Conservation (phyloP, 2,888 invertebrate genomes). For the Sipha maydis region DNA sequence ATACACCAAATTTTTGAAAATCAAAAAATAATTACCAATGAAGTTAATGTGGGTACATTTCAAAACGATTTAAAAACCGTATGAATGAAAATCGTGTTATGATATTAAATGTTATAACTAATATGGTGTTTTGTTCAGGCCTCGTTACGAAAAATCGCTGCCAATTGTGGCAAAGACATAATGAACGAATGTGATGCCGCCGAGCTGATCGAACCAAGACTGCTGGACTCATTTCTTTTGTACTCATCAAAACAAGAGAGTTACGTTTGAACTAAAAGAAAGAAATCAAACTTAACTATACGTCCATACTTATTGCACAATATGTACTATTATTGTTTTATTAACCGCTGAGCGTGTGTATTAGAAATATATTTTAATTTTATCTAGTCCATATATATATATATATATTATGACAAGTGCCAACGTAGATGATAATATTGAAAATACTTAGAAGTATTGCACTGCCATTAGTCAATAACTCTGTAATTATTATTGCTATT, state of each 20-base stretch:
- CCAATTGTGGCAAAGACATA: constrained; percentile 71
- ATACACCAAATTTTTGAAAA: no score
- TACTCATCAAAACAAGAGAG: constrained; percentile 84
- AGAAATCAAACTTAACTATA: not conserved
- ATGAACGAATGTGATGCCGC: constrained; percentile 74
- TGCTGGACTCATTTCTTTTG: constrained; percentile 81
- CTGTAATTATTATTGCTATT: constrained; percentile 30
- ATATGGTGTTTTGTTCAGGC: constrained; percentile 69
- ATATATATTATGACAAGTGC: constrained; percentile 28
- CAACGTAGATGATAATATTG: constrained; percentile 27
- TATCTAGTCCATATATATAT: constrained; percentile 41
- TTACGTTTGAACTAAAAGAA: constrained; percentile 72
- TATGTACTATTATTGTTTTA: not conserved
- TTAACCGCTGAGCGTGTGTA: not conserved
- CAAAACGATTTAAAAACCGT: no score
- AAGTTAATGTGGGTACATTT: no score
- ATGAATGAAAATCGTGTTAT: no score
- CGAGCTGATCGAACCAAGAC: constrained; percentile 79
- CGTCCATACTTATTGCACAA: not conserved
- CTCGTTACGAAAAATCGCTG: constrained; percentile 74
- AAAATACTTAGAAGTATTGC: constrained; percentile 10
- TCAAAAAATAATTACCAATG: no score
- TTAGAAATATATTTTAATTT: not conserved
- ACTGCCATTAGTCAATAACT: not conserved
- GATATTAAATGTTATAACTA: no score